A percentile compares a stretch with the other conserved stretches of the same genome.
These are phyloP conservation scores for Manis javanica DNA, from an alignment of 2,797 vertebrate species.

Conservation along the genomic window DNA sequence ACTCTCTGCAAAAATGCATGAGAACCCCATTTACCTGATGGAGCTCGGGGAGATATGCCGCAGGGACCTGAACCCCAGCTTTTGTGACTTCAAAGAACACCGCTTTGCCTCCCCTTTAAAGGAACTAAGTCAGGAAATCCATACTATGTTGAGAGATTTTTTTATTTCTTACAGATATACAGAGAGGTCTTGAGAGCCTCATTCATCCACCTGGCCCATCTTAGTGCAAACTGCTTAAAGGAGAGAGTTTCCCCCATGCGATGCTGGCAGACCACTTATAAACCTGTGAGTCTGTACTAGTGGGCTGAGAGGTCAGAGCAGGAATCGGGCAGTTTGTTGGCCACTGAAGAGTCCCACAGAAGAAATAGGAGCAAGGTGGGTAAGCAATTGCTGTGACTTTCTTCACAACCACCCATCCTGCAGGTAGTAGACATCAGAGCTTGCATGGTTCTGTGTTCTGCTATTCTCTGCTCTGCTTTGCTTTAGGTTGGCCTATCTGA, in stretches of 20 bases:
- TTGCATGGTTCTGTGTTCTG: neutral
- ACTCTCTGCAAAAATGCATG: neutral
- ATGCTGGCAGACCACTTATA: neutral
- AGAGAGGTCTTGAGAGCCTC: neutral
- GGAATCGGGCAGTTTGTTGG: neutral
- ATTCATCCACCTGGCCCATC: neutral
- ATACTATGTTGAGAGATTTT: neutral
- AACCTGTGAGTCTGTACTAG: neutral
- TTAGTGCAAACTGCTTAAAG: neutral
- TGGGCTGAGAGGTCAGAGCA: fast-evolving
- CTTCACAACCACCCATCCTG: neutral
- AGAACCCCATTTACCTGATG: neutral
- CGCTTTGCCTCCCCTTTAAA: neutral
- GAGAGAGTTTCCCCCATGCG: neutral
- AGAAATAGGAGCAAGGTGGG: neutral
- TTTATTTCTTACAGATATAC: neutral
- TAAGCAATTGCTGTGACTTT: neutral
- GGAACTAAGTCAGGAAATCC: neutral
- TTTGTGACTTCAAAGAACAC: neutral
- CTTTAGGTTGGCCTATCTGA: neutral
- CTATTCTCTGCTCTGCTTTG: neutral
- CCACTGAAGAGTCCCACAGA: neutral
- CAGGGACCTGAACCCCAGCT: neutral
- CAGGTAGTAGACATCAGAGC: neutral
- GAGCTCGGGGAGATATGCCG: neutral